Evolutionary conservation across 2,113 vertebrate genomes (phyloP).

Genomic region (Tonatia bakeri): DNA sequence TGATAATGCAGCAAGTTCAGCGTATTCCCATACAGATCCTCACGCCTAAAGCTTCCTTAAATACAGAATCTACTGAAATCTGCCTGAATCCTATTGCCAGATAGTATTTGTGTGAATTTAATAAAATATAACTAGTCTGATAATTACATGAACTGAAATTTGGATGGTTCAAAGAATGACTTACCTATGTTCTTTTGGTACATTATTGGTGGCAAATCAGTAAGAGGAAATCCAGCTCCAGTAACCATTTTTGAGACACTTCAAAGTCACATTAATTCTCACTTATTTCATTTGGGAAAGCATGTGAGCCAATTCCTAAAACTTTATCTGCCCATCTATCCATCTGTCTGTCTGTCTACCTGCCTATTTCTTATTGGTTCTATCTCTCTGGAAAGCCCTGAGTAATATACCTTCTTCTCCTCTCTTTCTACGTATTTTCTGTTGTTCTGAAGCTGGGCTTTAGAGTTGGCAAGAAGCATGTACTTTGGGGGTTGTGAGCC

Average conservation of each 20-base stretch:
- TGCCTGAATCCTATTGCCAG: neutral
- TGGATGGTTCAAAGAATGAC: neutral
- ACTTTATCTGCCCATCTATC: neutral
- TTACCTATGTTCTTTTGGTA: neutral
- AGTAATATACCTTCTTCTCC: neutral
- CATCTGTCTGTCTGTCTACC: neutral
- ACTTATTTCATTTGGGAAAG: neutral
- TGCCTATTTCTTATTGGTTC: no score
- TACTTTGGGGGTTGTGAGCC: no score
- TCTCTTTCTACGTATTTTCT: neutral
- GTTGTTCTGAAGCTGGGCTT: neutral
- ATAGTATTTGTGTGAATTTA: neutral
- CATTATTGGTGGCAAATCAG: neutral
- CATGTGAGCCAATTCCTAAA: neutral
- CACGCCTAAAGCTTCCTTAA: rapidly evolving
- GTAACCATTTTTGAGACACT: neutral
- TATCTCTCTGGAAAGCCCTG: neutral
- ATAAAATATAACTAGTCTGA: neutral
- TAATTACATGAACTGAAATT: neutral
- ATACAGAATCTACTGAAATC: neutral
- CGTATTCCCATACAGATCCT: neutral
- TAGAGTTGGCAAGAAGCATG: rapidly evolving
- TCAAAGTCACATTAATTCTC: neutral
- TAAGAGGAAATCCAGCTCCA: neutral
- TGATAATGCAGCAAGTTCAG: neutral